These are phyloP conservation scores for Ceyx margarethae DNA, from an alignment of 2,113 vertebrate species.

Conservation along the genomic window DNA sequence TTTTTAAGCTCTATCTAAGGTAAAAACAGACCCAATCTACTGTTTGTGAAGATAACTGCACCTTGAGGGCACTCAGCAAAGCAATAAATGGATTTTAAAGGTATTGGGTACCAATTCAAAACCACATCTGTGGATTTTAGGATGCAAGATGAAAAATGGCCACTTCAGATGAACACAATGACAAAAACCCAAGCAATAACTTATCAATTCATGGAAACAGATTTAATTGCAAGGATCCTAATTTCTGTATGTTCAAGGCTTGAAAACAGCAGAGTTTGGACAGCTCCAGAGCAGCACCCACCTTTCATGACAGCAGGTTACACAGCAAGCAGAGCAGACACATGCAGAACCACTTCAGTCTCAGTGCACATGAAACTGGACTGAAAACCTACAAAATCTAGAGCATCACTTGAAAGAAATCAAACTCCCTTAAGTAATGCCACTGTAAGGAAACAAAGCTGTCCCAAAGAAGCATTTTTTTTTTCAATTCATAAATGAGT, in stretches of 20 bases:
- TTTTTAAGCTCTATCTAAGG: background rate
- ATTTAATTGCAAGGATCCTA: background rate
- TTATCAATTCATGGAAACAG: background rate
- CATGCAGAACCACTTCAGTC: background rate
- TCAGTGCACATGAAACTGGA: background rate
- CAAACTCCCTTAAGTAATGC: accelerated
- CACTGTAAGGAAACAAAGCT: background rate
- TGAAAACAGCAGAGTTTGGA: background rate
- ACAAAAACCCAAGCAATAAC: background rate
- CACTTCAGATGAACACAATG: background rate
- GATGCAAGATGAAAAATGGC: background rate
- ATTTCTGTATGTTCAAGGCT: background rate
- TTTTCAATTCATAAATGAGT: background rate
- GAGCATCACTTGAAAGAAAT: background rate
- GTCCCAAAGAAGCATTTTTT: background rate
- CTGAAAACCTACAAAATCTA: background rate
- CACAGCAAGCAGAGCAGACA: background rate
- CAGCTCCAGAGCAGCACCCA: background rate
- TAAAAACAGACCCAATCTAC: background rate
- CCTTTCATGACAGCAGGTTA: background rate
- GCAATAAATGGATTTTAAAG: background rate
- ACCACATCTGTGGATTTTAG: background rate
- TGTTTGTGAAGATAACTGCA: background rate
- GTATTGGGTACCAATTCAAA: background rate
- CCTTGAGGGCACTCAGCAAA: background rate